phyloP scores from a whole-genome alignment of 2,888 invertebrate genomes.

The Brachyopa scutellaris region DNA sequence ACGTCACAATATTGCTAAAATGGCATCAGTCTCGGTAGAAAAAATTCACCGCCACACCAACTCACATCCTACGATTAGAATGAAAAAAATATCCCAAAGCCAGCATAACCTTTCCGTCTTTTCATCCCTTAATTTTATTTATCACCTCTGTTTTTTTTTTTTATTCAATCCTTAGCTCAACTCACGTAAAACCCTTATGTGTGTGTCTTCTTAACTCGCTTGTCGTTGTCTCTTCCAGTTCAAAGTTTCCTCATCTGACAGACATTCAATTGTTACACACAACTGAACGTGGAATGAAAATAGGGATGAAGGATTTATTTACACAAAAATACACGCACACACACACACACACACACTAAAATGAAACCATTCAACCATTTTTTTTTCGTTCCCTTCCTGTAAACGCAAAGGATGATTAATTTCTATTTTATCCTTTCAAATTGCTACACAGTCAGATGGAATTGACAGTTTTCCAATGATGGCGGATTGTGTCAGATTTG shows the following conservation, averaged over 20 bases:
- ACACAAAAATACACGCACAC: no score
- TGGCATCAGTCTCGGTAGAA: not conserved
- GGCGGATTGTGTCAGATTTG: conserved; percentile 69
- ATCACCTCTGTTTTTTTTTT: conserved; percentile 35
- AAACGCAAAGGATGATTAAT: conserved; percentile 62
- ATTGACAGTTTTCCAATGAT: conserved; percentile 71
- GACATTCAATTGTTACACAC: conserved; percentile 56
- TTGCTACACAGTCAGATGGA: conserved; percentile 55
- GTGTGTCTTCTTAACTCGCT: conserved; percentile 5
- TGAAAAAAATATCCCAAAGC: not conserved
- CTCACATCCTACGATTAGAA: conserved; percentile 9
- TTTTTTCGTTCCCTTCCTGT: not conserved
- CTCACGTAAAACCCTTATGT: conserved; percentile 10
- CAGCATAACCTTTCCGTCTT: not conserved
- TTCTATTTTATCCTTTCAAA: conserved; percentile 69
- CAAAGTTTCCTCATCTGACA: conserved; percentile 39
- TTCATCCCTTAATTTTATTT: conserved; percentile 54
- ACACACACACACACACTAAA: conserved; percentile 1
- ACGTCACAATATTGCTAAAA: not conserved
- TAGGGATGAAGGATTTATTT: conserved; percentile 70
- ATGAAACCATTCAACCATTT: conserved; percentile 54
- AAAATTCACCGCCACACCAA: not conserved
- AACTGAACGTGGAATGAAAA: conserved; percentile 24
- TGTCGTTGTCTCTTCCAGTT: conserved; percentile 45
- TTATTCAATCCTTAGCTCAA: not conserved